Evolutionary conservation across 2,888 invertebrate genomes (phyloP).

Genomic region (Amblyteles armatorius): DNA sequence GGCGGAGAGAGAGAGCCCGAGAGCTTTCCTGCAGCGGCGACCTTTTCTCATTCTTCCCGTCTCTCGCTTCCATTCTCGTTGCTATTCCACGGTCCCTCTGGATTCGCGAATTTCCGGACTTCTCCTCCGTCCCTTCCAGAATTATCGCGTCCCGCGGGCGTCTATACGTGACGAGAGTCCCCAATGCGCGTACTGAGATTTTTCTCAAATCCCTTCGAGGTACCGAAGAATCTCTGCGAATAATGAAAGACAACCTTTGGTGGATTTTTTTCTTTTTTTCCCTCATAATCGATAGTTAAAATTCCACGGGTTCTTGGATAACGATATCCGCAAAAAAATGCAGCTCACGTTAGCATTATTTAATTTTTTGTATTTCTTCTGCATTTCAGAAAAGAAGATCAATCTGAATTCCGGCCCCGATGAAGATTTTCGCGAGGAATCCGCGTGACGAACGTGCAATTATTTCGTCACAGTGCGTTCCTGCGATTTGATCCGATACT

Average conservation of each 20-base stretch:
- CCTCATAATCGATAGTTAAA: neutral
- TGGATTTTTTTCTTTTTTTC: neutral
- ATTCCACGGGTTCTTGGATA: too few relatives aligned
- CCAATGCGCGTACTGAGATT: conserved; percentile 17
- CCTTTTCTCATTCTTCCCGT: conserved; percentile 14
- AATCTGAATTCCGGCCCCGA: neutral
- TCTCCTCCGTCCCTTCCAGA: conserved; percentile 15
- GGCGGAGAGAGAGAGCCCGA: neutral
- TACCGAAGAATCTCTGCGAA: neutral
- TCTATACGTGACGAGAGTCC: conserved; percentile 57
- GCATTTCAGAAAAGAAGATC: too few relatives aligned
- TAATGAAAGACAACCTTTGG: neutral
- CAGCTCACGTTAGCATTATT: too few relatives aligned
- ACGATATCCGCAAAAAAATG: too few relatives aligned
- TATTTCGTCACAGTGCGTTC: conserved; percentile 64
- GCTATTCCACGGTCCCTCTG: conserved; percentile 39
- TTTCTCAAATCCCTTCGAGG: conserved; percentile 13
- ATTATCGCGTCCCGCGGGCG: conserved; percentile 54
- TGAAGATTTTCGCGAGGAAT: conserved; percentile 55
- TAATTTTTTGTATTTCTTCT: too few relatives aligned
- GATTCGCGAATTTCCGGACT: conserved; percentile 48
- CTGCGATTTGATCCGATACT: conserved; percentile 58
- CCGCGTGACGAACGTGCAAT: conserved; percentile 57
- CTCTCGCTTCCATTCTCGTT: conserved; percentile 9
- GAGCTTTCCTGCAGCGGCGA: conserved; percentile 59